phyloP scores from a whole-genome alignment of 2,888 invertebrate species.

The Agrochola circellaris region DNA sequence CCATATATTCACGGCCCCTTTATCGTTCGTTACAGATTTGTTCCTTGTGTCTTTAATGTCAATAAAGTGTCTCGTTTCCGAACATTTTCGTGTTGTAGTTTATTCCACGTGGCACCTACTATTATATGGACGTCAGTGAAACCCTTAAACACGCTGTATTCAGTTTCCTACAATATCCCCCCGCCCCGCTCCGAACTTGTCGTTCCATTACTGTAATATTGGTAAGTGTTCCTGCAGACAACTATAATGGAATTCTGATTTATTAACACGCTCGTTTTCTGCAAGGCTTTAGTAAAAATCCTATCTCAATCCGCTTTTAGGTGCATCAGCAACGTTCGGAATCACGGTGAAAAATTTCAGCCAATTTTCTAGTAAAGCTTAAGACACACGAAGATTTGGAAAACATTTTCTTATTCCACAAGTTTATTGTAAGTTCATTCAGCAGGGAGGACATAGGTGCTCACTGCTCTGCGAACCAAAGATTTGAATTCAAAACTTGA shows the following conservation, averaged over 20 bases:
- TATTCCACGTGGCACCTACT: conserved; percentile 32
- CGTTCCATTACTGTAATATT: conserved; percentile 30
- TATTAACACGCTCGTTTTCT: conserved; percentile 41
- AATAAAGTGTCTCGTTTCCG: conserved; percentile 56
- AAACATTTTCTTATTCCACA: conserved; percentile 44
- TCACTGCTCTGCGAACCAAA: conserved; percentile 30
- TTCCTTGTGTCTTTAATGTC: conserved; percentile 47
- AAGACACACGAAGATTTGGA: conserved; percentile 29
- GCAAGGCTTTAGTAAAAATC: conserved; percentile 48
- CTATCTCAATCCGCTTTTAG: conserved; percentile 46
- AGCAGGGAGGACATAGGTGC: conserved; percentile 38
- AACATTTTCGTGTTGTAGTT: conserved; percentile 31
- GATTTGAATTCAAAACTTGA: conserved; percentile 61
- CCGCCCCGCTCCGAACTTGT: background rate
- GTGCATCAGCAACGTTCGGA: conserved; percentile 41
- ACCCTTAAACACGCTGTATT: conserved; percentile 5
- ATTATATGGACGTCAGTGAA: background rate
- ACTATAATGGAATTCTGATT: conserved; percentile 52
- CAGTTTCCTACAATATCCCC: background rate
- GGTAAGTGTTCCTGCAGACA: conserved; percentile 22
- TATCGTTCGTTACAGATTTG: conserved; percentile 37
- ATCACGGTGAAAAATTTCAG: conserved; percentile 22
- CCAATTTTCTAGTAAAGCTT: conserved; percentile 24
- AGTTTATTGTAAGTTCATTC: conserved; percentile 47
- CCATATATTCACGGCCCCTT: conserved; percentile 28